Percentiles rank a stretch among this genome's conserved stretches.
Conservation (phyloP, 2,888 invertebrate genomes). For the Octodonta nipae region DNA sequence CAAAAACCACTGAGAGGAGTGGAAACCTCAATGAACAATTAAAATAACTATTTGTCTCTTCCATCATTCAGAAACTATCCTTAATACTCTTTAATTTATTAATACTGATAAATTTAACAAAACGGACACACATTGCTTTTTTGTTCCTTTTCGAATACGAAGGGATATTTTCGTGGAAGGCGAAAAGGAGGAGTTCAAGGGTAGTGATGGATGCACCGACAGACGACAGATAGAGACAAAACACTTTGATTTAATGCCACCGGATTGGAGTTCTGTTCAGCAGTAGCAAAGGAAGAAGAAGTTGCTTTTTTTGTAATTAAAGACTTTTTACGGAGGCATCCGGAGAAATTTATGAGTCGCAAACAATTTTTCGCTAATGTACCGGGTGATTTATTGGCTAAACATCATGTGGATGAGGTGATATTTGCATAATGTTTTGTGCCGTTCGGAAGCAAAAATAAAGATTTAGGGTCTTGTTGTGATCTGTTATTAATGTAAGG, state of each 20-base stretch:
- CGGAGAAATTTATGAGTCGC: conserved; percentile 23
- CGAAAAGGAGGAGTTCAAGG: conserved; percentile 28
- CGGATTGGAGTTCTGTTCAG: conserved; percentile 34
- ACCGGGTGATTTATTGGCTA: conserved; percentile 1
- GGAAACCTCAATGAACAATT: no score
- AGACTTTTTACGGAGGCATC: conserved; percentile 27
- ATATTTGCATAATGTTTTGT: conserved; percentile 2
- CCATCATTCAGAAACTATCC: no score
- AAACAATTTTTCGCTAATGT: conserved; percentile 17
- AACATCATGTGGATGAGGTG: conserved; percentile 1
- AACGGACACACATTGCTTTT: no score
- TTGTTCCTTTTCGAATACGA: no score
- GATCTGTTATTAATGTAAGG: no score
- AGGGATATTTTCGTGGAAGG: conserved; percentile 11
- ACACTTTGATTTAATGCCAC: conserved; percentile 37
- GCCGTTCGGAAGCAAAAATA: no score
- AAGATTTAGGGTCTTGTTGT: no score
- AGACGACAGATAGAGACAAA: conserved; percentile 38
- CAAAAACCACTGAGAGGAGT: no score
- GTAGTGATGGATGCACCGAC: conserved; percentile 35
- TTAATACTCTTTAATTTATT: no score
- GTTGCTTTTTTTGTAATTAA: conserved; percentile 36
- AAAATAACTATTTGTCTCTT: no score
- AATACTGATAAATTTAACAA: no score
- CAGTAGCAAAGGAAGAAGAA: conserved; percentile 28